Percentiles rank a stretch among this genome's conserved stretches.
phyloP scores from a whole-genome alignment of 2,888 invertebrate species.

The Scelioninae gen. 2 region DNA sequence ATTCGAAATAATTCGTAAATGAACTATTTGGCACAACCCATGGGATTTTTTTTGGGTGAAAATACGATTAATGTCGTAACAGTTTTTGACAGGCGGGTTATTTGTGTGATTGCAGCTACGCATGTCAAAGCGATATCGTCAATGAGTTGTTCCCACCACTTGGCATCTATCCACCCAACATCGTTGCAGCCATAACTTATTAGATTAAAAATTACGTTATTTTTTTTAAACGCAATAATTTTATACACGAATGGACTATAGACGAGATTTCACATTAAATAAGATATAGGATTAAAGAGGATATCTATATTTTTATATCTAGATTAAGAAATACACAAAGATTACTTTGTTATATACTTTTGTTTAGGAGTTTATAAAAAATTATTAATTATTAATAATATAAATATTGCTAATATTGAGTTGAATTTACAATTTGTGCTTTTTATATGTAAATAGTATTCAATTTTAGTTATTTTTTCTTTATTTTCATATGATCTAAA shows the following conservation, averaged over 20 bases:
- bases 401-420: background rate
- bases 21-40: too few relatives aligned
- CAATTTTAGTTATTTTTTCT: too few relatives aligned
- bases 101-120: conserved; percentile 89
- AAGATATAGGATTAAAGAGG: background rate
- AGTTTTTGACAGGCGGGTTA: conserved; percentile 67
- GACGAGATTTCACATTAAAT: background rate
- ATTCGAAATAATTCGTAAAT: too few relatives aligned
- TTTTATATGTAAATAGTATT: too few relatives aligned
- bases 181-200: conserved; percentile 67
- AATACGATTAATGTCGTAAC: too few relatives aligned
- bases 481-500: too few relatives aligned
- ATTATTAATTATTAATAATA: background rate
- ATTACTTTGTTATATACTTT: conserved; percentile 16
- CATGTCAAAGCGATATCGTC: conserved; percentile 93
- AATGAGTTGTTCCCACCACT: conserved; percentile 92
- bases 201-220: conserved; percentile 32
- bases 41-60: too few relatives aligned
- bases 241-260: conserved; percentile 6
- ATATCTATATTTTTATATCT: too few relatives aligned
- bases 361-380: background rate
- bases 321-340: background rate
- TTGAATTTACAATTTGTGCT: background rate
- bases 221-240: background rate
- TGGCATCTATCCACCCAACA: conserved; percentile 69